phyloP scores from a whole-genome alignment of 2,113 vertebrate genomes.

The Cricetomys ansorgei region DNA sequence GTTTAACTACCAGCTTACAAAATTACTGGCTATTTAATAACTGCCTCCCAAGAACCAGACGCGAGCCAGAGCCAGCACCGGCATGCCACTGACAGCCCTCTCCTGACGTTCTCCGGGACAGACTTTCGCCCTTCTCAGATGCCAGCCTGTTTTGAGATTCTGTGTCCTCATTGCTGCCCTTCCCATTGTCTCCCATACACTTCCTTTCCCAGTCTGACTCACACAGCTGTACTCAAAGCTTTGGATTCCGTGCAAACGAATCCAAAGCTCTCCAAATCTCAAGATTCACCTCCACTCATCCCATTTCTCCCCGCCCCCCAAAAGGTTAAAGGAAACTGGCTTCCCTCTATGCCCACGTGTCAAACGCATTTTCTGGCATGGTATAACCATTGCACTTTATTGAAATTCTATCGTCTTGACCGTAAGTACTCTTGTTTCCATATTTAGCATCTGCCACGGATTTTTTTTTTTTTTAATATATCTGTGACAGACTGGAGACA shows the following conservation, averaged over 20 bases:
- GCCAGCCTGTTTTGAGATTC: neutral
- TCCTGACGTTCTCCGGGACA: neutral
- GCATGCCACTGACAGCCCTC: neutral
- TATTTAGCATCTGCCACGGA: neutral
- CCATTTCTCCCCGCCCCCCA: neutral
- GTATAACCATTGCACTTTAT: neutral
- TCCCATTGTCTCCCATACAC: neutral
- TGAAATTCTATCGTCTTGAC: neutral
- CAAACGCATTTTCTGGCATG: neutral
- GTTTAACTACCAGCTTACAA: slow-evolving; percentile 2
- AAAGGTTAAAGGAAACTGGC: neutral
- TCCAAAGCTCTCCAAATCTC: neutral
- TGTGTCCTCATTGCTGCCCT: neutral
- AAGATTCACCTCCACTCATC: neutral
- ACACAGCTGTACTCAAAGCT: neutral
- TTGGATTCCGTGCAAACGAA: slow-evolving; percentile 9
- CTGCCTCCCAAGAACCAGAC: neutral
- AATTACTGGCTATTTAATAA: slow-evolving; percentile 20
- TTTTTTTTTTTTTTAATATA: neutral
- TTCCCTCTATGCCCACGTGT: neutral
- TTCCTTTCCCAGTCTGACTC: slow-evolving; percentile 43
- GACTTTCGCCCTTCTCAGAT: neutral
- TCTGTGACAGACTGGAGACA: neutral
- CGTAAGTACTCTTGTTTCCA: neutral
- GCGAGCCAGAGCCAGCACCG: neutral